These are phyloP conservation scores for Periplaneta americana DNA, from an alignment of 1,140 invertebrate species.

Conservation along the genomic window DNA sequence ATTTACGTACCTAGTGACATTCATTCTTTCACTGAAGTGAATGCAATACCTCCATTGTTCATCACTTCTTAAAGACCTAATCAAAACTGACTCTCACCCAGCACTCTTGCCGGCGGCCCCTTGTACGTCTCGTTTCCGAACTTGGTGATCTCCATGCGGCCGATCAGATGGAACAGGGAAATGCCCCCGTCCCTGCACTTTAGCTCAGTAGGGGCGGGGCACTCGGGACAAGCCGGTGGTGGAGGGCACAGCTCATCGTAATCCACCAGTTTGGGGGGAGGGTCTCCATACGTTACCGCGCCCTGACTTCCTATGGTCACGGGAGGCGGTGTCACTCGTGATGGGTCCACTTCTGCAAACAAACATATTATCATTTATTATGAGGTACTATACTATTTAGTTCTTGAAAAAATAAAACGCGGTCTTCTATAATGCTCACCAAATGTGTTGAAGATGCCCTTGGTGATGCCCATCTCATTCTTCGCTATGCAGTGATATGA, in stretches of 20 bases:
- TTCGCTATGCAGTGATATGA: slow-evolving; percentile 78
- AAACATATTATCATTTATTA: neutral
- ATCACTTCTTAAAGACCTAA: neutral
- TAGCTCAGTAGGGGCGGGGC: slow-evolving; percentile 43
- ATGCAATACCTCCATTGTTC: neutral
- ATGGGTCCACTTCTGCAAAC: slow-evolving; percentile 41
- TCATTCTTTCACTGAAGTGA: neutral
- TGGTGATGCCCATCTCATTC: slow-evolving; percentile 71
- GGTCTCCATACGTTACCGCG: slow-evolving; percentile 30
- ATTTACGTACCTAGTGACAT: neutral
- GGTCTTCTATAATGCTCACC: no score
- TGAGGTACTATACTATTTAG: no score
- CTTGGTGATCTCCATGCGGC: slow-evolving; percentile 49
- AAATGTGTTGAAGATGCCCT: slow-evolving; percentile 65
- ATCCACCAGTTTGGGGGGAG: slow-evolving; percentile 30
- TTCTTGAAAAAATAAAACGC: no score
- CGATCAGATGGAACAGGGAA: slow-evolving; percentile 44
- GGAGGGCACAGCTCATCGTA: slow-evolving; percentile 58
- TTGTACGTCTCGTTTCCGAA: slow-evolving; percentile 49
- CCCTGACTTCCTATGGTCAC: slow-evolving; percentile 20
- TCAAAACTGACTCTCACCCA: slow-evolving; percentile 45
- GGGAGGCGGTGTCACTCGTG: slow-evolving; percentile 37
- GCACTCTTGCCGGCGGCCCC: slow-evolving; percentile 47
- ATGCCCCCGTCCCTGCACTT: slow-evolving; percentile 54
- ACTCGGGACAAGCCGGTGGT: slow-evolving; percentile 49